Evolutionary conservation across 2,888 invertebrate species (phyloP), one percentile per base, ranked within the genome.

Genomic region (Liopterus haemorrhoidalis): DNA sequence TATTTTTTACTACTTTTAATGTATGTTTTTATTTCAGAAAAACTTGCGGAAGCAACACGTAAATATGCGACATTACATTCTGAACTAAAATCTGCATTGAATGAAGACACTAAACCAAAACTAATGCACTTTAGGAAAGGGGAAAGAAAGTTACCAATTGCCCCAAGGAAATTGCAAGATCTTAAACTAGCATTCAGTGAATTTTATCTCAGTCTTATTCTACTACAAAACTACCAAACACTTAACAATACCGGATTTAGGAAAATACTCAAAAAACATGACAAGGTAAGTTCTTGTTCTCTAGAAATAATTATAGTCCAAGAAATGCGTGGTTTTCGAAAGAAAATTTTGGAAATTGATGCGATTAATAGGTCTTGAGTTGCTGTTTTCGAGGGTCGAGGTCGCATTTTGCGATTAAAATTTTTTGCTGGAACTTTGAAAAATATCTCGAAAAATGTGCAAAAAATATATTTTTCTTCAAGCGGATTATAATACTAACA

Each of bases 261-360:
- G 28, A 91, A 91, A 67, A 93, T 91, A 54, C 72, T 92, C 31
- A 92, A 91, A 66, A 91, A 91, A 65, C 90, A 90, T 65, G 91
- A 91, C 65, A 91, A 91, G 72, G 81, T 82, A 61, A 51, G 25
- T 24, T 24, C 11, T 9, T 2, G 25, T 24, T n/a, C n/a, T n/a
- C n/a, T n/a, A n/a, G n/a, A n/a, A n/a, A n/a, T n/a, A n/a, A n/a
- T n/a, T n/a, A n/a, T n/a, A n/a, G n/a, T n/a, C n/a, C n/a, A n/a
- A n/a, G n/a, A n/a, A n/a, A n/a, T n/a, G n/a, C n/a, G n/a, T n/a
- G n/a, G n/a, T n/a, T n/a, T n/a, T n/a, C n/a, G n/a, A n/a, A n/a
- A n/a, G n/a, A n/a, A n/a, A n/a, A n/a, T n/a, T n/a, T n/a, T n/a
- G n/a, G n/a, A n/a, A n/a, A n/a, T n/a, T n/a, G n/a, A n/a, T n/a